Conservation (phyloP, 2,888 invertebrate species). For the Zaprionus bogoriensis region DNA sequence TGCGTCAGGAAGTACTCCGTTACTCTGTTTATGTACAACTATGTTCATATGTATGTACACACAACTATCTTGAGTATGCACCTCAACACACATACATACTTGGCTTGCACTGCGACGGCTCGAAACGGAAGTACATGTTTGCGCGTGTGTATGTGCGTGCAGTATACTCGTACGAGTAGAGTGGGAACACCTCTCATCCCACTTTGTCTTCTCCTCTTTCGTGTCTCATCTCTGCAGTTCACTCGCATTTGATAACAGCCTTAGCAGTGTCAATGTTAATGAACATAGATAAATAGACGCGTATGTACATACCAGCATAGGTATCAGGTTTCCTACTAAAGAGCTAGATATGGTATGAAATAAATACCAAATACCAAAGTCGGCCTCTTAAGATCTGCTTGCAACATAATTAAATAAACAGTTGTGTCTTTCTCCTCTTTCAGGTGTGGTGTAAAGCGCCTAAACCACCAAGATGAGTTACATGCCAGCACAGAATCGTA, state of each 20-base stretch:
- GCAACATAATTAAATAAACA: background rate
- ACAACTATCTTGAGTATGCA: slow-evolving; percentile 28
- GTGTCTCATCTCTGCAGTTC: slow-evolving; percentile 18
- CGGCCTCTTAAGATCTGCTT: background rate
- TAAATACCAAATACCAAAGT: background rate
- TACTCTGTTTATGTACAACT: slow-evolving; percentile 16
- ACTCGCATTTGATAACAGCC: slow-evolving; percentile 1
- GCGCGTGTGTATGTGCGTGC: slow-evolving; percentile 1
- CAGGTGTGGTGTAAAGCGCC: slow-evolving; percentile 87
- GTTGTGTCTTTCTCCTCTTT: slow-evolving; percentile 12
- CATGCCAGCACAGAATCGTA: slow-evolving; percentile 91
- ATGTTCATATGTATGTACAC: background rate
- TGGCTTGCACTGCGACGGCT: slow-evolving; percentile 31
- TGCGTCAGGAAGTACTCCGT: slow-evolving; percentile 8
- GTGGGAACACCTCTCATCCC: slow-evolving; percentile 16
- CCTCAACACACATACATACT: slow-evolving; percentile 35
- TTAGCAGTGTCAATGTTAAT: slow-evolving; percentile 4
- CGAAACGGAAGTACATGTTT: slow-evolving; percentile 40
- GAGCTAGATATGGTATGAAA: background rate
- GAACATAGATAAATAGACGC: background rate
- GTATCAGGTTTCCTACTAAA: background rate
- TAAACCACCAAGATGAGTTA: slow-evolving; percentile 91
- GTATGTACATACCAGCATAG: background rate
- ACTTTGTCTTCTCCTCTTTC: slow-evolving; percentile 12
- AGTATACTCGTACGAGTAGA: slow-evolving; percentile 6